These are phyloP conservation scores for Trachythela sp. DNA, from an alignment of 64 coral and sea anemone genomes.

Conservation along the genomic window DNA sequence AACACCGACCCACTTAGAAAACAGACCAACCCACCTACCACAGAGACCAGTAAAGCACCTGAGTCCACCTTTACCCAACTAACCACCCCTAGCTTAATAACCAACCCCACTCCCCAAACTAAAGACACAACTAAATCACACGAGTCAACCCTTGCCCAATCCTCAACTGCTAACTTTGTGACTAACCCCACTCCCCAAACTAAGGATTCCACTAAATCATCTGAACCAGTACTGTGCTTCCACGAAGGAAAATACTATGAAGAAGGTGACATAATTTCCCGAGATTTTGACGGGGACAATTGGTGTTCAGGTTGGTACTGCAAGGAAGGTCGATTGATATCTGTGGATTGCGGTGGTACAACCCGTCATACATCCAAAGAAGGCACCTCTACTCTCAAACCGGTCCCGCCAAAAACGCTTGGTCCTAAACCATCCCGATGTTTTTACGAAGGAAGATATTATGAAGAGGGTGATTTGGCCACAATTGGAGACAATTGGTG, in stretches of 20 bases:
- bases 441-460: not conserved
- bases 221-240: not conserved
- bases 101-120: not conserved
- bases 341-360: not conserved
- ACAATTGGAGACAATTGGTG: not conserved
- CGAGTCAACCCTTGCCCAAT: too few relatives aligned
- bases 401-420: not conserved
- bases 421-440: not conserved
- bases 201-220: not conserved
- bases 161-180: too few relatives aligned
- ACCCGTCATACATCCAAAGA: not conserved
- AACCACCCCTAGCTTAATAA: not conserved
- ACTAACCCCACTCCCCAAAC: too few relatives aligned
- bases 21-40: not conserved
- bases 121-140: not conserved
- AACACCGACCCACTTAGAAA: not conserved
- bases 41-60: not conserved
- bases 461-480: conserved; percentile 2
- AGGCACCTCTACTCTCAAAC: not conserved
- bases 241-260: conserved; percentile 1
- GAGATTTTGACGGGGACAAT: not conserved
- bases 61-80: not conserved
- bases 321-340: not conserved
- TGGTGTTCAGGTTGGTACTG: not conserved
- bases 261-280: conserved; percentile 1